A percentile compares a stretch with the other conserved stretches of the same genome.
Conservation (phyloP, 2,888 invertebrate species). For the Lithodes maja region DNA sequence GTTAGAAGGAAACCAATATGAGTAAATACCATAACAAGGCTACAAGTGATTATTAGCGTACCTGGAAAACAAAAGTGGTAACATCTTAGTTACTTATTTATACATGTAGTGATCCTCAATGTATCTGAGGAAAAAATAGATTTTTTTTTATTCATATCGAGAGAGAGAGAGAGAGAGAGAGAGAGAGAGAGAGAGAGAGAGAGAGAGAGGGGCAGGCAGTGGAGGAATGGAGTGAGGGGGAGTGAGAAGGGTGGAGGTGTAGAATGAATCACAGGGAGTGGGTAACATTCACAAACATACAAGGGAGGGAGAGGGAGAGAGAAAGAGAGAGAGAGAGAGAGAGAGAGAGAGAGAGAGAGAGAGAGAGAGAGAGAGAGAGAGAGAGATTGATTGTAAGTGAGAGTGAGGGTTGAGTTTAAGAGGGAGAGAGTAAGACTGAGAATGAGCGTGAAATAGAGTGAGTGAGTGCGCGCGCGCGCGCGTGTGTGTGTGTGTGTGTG, state of each 20-base stretch:
- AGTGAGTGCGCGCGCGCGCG: not conserved
- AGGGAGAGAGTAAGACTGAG: not conserved
- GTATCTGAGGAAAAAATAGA: no score
- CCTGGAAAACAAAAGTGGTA: no score
- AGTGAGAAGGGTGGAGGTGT: not conserved
- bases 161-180: not conserved
- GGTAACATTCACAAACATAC: no score
- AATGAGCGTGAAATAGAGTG: not conserved
- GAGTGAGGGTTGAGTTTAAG: not conserved
- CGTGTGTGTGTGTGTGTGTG: conserved; percentile 30
- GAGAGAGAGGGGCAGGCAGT: not conserved
- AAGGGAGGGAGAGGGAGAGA: not conserved
- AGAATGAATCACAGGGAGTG: not conserved
- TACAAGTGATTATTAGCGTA: no score
- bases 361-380: no score
- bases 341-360: not conserved
- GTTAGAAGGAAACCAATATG: no score
- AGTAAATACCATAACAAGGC: no score
- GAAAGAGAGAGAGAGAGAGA: not conserved
- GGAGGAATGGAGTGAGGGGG: not conserved
- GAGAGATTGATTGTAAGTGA: not conserved
- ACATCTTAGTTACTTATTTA: no score
- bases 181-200: not conserved
- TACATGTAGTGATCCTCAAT: no score
- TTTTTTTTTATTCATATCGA: no score